Base-by-base conservation (phyloP, 2,888 invertebrate genomes). In the Eurois occulta region DNA sequence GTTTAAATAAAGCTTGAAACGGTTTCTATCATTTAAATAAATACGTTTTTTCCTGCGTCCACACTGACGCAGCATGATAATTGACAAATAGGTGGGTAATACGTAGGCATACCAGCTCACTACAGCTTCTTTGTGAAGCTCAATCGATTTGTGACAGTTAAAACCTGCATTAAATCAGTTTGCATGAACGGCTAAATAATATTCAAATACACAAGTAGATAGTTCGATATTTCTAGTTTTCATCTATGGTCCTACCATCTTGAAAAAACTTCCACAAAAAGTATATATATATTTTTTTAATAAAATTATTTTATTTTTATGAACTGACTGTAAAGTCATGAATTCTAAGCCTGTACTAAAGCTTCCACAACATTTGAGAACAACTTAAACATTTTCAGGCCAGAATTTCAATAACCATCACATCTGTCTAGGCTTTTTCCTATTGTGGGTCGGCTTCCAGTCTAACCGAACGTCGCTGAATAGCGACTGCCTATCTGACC, bases 11-110 rank as follows among this genome's bases (percentile, higher is more conserved):
- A 55, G 24, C n/a, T n/a, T 82, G n/a, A 60, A 69, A 77, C 32
- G 52, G 24, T 72, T 69, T 70, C 21, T 21, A 72, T 28, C 13
- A 46, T 83, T 48, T 62, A 68, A 55, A 84, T 79, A 72, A 58
- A 62, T 73, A 70, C 1, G 8, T 58, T 80, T 69, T 55, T 65
- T 38, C 58, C 43, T 41, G 46, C 11, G 16, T 7, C 10, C 48
- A n/a, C 70, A 48, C 21, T 72, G 72, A 76, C 55, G 48, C 67
- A 73, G 43, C 58, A 35, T 73, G 43, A 71, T 62, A 75, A 38
- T 58, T 46, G 52, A 75, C 71, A 84, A 84, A 64, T 72, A 16
- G 32, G 10, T 67, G 2, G 21, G 43, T 32, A 28, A 21, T 60
- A 60, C 38, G 32, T 38, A 60, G 32, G 0, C 28, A 46, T 16